Percentiles rank a stretch among this genome's conserved stretches.
Conservation (phyloP, 2,113 vertebrate species). For the Malurus cyaneus region DNA sequence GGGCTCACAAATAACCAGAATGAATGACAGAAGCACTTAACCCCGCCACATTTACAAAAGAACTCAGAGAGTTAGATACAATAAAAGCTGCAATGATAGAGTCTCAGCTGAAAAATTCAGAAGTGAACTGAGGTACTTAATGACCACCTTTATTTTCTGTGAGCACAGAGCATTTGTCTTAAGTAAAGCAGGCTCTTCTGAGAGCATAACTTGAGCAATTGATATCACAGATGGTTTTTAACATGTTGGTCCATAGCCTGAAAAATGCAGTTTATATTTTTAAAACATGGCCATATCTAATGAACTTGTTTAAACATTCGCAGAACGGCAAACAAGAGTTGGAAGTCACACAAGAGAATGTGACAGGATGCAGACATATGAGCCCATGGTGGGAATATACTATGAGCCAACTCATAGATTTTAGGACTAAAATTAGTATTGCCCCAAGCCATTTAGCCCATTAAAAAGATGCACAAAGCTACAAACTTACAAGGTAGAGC, state of each 20-base stretch:
- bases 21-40: neutral
- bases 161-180: neutral
- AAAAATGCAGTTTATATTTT: slow-evolving; percentile 50
- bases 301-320: slow-evolving; percentile 39
- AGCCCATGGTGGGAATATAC: neutral
- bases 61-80: neutral
- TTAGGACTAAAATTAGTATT: neutral
- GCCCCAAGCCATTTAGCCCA: neutral
- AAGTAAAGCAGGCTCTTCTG: neutral
- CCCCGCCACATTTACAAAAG: neutral
- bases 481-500: neutral
- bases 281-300: neutral
- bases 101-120: neutral
- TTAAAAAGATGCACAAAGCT: neutral
- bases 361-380: neutral
- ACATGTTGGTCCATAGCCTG: slow-evolving; percentile 49
- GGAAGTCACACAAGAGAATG: neutral
- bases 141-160: neutral
- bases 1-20: neutral
- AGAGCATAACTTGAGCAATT: slow-evolving; percentile 39
- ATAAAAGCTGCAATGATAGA: neutral
- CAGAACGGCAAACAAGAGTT: neutral
- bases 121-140: neutral
- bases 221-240: slow-evolving; percentile 60
- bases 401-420: neutral